Percentiles rank a stretch among this genome's conserved stretches.
Evolutionary conservation across 2,797 vertebrate genomes (phyloP).

Genomic region (Melanotaenia trifasciata): DNA sequence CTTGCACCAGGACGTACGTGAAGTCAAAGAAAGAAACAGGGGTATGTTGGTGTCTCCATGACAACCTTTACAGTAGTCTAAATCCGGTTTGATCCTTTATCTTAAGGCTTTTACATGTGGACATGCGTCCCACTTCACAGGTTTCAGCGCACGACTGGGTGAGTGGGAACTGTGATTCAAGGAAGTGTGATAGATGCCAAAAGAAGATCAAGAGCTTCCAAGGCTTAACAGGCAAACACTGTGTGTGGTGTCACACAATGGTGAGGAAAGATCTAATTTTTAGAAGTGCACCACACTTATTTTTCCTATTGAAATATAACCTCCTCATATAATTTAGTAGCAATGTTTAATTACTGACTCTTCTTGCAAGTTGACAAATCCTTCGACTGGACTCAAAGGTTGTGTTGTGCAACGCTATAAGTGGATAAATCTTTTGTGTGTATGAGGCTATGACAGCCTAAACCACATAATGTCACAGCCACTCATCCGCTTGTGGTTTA

Average conservation of each 20-base stretch:
- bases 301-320: background rate
- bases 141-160: slow-evolving; percentile 91
- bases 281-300: background rate
- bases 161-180: slow-evolving; percentile 89
- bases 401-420: background rate
- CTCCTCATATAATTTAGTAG: background rate
- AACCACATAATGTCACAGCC: background rate
- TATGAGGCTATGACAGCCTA: background rate
- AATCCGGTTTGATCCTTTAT: slow-evolving; percentile 3
- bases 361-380: background rate
- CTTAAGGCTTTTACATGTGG: slow-evolving; percentile 18
- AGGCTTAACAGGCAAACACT: slow-evolving; percentile 90
- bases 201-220: slow-evolving; percentile 93
- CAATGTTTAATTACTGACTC: background rate
- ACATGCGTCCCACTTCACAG: slow-evolving; percentile 72
- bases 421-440: background rate
- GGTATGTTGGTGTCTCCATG: slow-evolving; percentile 77
- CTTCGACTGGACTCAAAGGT: background rate
- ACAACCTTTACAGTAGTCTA: slow-evolving; percentile 21
- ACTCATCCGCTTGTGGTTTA: background rate
- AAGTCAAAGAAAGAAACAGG: slow-evolving; percentile 92
- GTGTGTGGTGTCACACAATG: slow-evolving; percentile 94
- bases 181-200: slow-evolving; percentile 91
- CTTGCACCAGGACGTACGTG: slow-evolving; percentile 92
- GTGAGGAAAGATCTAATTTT: slow-evolving; percentile 70